A percentile compares a stretch with the other conserved stretches of the same genome.
phyloP scores from a whole-genome alignment of 30 jellyfish, hydroid and myxozoan genomes.

The Rhopilema esculentum region DNA sequence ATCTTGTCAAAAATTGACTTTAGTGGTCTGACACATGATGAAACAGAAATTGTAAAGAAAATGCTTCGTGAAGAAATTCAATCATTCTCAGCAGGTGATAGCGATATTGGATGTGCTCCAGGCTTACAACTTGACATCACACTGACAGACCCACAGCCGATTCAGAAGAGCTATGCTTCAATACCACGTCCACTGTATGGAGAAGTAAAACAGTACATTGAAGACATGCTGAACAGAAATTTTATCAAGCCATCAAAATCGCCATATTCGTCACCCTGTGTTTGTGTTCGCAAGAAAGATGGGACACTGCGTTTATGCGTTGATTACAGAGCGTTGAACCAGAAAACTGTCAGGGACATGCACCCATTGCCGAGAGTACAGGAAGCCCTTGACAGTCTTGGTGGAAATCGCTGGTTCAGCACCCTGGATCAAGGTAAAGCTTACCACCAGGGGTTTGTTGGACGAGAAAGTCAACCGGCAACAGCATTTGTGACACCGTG shows the following conservation, averaged over 20 bases:
- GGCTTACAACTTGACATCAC: slow-evolving; percentile 25
- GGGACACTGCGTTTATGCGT: slow-evolving; percentile 54
- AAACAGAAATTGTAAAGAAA: background rate
- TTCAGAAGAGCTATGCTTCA: slow-evolving; percentile 8
- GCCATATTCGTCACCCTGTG: slow-evolving; percentile 15
- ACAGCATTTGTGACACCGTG: too few species aligned
- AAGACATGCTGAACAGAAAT: slow-evolving; percentile 17
- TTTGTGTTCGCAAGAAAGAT: slow-evolving; percentile 7
- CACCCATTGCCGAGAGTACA: slow-evolving; percentile 65
- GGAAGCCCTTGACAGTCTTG: slow-evolving; percentile 36
- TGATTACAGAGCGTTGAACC: slow-evolving; percentile 36
- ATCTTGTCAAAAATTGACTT: slow-evolving; percentile 1
- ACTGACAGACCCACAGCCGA: slow-evolving; percentile 11
- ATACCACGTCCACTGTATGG: slow-evolving; percentile 30
- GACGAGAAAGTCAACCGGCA: slow-evolving; percentile 38
- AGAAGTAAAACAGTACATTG: slow-evolving; percentile 35
- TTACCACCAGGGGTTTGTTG: slow-evolving; percentile 73
- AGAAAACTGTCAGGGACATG: slow-evolving; percentile 21
- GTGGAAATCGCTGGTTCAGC: slow-evolving; percentile 65
- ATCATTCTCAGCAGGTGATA: slow-evolving; percentile 21
- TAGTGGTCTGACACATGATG: background rate
- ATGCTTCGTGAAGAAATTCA: slow-evolving; percentile 25
- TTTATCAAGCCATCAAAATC: slow-evolving; percentile 4
- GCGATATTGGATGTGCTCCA: slow-evolving; percentile 34
- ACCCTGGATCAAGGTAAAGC: slow-evolving; percentile 68